Evolutionary conservation across 2,797 vertebrate species (phyloP), one percentile per base, ranked within the genome.

Genomic region (Notolabrus celidotus): DNA sequence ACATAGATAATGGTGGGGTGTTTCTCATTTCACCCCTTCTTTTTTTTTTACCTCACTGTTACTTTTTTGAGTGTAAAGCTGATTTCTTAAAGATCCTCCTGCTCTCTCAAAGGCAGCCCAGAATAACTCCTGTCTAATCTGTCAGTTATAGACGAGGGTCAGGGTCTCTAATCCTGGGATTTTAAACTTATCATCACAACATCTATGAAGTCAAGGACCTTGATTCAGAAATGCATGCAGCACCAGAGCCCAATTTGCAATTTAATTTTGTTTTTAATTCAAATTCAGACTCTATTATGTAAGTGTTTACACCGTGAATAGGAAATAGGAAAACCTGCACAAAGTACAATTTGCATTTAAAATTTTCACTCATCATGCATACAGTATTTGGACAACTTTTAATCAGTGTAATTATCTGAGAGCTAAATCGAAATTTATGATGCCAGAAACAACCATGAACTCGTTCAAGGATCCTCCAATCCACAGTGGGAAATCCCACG

Each of bases 381-480:
- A 20, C 11, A 41, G 25, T 38, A 38, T 25, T 56, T 25, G 42
- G 5, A 0, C 4, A 34, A 41, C 47, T 73, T 84, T 80, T 67
- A 76, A 67, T 62, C 51, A 51, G 53, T 65, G 31, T 23, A 78
- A 55, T 61, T 51, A 54, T 68, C 65, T 53, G 39, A 52, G 25
- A 31, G 45, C 39, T 38, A 57, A 46, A 81, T 67, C 72, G 15
- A 46, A 69, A 82, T 42, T 69, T 39, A 16, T 47, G 39, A 71
- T 43, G 1, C 49, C 25, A 36, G 51, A 69, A 74, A 86, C 51
- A 67, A 62, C 47, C 19, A 41, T 66, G 58, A 79, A 73, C 67
- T 77, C 4, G 14, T 60, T 79, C 71, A 68, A 74, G 70, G 71
- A 59, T 75, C 46, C 50, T 69, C 20, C 19, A 25, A 57, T 59